Conservation (phyloP, 2,113 vertebrate species). For the Callionymus lyra region DNA sequence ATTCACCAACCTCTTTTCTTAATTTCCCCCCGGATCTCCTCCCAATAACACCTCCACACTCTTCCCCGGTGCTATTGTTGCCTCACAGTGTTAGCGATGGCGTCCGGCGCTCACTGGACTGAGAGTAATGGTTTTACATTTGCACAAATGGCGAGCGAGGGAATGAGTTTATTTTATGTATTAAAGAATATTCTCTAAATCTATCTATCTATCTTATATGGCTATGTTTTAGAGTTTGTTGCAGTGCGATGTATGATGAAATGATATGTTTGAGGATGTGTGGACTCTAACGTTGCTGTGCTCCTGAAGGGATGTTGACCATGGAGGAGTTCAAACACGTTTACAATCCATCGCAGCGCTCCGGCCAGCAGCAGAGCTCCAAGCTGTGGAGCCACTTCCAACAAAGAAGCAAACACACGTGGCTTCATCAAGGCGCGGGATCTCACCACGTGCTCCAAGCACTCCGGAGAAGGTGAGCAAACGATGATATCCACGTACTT, state of each 20-base stretch:
- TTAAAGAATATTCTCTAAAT: too few relatives aligned
- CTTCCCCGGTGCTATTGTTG: slow-evolving; percentile 46
- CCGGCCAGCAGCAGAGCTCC: slow-evolving; percentile 63
- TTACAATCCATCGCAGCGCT: slow-evolving; percentile 77
- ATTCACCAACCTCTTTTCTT: slow-evolving; percentile 34
- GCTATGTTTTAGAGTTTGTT: too few relatives aligned
- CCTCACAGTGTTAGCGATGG: slow-evolving; percentile 37
- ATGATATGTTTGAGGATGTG: not conserved
- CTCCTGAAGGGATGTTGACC: slow-evolving; percentile 71
- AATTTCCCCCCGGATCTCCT: slow-evolving; percentile 34
- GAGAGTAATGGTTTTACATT: not conserved
- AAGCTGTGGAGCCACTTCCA: slow-evolving; percentile 71
- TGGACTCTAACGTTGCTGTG: not conserved
- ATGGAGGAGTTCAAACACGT: slow-evolving; percentile 80
- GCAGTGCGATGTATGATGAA: too few relatives aligned
- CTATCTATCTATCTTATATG: too few relatives aligned
- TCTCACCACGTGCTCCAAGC: slow-evolving; percentile 82
- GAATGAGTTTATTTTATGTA: not conserved
- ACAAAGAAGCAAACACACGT: slow-evolving; percentile 83
- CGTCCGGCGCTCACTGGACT: too few relatives aligned
- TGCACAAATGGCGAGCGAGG: too few relatives aligned
- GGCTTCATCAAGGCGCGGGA: slow-evolving; percentile 85
- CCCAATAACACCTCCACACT: slow-evolving; percentile 7
- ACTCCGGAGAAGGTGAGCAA: slow-evolving; percentile 79
- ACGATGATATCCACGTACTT: too few relatives aligned